Percentiles rank a stretch among this genome's conserved stretches.
Conservation (phyloP, 2,888 invertebrate species). For the Gonocerus acuteangulatus region DNA sequence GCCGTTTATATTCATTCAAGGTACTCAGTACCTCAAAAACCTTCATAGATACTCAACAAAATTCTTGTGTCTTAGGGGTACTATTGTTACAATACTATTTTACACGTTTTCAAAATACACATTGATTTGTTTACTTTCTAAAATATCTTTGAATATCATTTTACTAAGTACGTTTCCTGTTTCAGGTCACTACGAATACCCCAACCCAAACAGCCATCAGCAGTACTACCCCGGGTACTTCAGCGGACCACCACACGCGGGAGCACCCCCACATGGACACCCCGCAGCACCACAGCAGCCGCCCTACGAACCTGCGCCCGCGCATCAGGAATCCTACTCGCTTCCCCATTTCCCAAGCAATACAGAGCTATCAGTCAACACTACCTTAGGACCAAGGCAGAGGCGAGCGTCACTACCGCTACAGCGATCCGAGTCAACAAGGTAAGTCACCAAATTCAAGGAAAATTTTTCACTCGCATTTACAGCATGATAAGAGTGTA, state of each 20-base stretch:
- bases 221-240: slow-evolving; percentile 38
- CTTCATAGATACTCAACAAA: too few relatives aligned
- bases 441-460: too few relatives aligned
- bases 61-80: too few relatives aligned
- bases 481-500: too few relatives aligned
- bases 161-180: slow-evolving; percentile 1
- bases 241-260: slow-evolving; percentile 48
- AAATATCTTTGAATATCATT: too few relatives aligned
- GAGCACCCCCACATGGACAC: slow-evolving; percentile 21
- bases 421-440: slow-evolving; percentile 72
- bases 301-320: slow-evolving; percentile 47
- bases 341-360: slow-evolving; percentile 60
- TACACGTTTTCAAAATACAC: too few relatives aligned
- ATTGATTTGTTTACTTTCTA: too few relatives aligned
- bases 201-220: slow-evolving; percentile 38
- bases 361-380: slow-evolving; percentile 56
- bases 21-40: too few relatives aligned
- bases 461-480: too few relatives aligned
- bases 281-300: slow-evolving; percentile 44
- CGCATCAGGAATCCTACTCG: slow-evolving; percentile 62
- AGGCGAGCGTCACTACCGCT: slow-evolving; percentile 68
- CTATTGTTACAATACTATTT: too few relatives aligned
- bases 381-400: slow-evolving; percentile 57
- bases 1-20: too few relatives aligned
- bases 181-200: slow-evolving; percentile 23